Evolutionary conservation across 2,113 vertebrate genomes (phyloP).

Genomic region (Ciconia stormi): DNA sequence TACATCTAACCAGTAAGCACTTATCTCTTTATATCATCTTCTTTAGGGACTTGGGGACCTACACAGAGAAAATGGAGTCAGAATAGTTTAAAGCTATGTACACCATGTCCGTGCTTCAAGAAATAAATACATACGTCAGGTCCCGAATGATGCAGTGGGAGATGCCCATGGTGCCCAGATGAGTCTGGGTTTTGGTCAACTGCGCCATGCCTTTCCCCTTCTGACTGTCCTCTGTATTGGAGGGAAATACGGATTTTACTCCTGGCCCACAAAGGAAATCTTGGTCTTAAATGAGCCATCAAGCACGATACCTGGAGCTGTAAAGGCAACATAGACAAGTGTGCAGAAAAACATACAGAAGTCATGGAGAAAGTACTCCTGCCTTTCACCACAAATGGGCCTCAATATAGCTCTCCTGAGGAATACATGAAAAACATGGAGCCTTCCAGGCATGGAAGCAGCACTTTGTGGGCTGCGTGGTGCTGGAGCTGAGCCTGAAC

Average conservation of each 20-base stretch:
- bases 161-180: not conserved
- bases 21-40: not conserved
- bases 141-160: not conserved
- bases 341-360: not conserved
- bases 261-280: not conserved
- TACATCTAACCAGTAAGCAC: not conserved
- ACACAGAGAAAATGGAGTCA: not conserved
- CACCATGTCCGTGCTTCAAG: not conserved
- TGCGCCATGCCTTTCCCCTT: not conserved
- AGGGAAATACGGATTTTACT: not conserved
- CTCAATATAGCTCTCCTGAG: not conserved
- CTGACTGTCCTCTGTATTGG: not conserved
- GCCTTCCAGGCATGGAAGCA: not conserved
- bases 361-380: not conserved
- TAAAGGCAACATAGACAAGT: not conserved
- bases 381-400: not conserved
- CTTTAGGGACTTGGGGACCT: not conserved
- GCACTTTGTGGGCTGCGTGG: not conserved
- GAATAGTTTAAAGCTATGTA: not conserved
- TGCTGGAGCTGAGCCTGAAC: constrained; percentile 9
- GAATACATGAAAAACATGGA: not conserved
- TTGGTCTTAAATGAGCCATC: not conserved
- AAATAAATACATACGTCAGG: not conserved
- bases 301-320: not conserved
- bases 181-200: not conserved